Conservation (phyloP, 1,140 invertebrate species). For the Yoshiicerus persimilis region DNA sequence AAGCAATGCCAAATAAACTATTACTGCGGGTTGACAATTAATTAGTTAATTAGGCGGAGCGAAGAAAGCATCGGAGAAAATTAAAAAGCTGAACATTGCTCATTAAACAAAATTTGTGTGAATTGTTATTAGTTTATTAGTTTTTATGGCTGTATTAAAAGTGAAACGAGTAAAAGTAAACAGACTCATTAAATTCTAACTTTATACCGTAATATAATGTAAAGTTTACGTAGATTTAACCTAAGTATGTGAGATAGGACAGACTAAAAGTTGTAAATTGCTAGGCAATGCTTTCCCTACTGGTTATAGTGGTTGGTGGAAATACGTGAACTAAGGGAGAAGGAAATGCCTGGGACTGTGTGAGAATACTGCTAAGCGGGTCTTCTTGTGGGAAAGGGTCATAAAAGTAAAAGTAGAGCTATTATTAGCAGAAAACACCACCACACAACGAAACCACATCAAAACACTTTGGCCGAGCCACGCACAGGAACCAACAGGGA, state of each 20-base stretch:
- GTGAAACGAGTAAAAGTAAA: not conserved
- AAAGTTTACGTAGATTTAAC: not conserved
- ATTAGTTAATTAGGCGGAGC: not conserved
- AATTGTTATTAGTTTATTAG: not conserved
- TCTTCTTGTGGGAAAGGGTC: not conserved
- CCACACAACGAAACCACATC: not conserved
- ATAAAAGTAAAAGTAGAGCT: constrained; percentile 5
- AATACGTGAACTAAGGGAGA: not conserved
- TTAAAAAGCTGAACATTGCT: not conserved
- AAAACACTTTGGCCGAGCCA: not conserved
- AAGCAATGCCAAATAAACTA: not conserved
- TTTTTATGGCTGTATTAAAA: not conserved
- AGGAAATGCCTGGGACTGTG: not conserved
- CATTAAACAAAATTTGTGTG: not conserved
- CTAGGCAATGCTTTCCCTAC: not conserved
- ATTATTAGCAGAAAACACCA: constrained; percentile 4
- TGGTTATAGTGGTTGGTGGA: not conserved
- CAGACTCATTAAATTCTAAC: not conserved
- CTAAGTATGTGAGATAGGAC: not conserved
- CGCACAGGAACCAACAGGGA: not conserved
- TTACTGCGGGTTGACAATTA: not conserved
- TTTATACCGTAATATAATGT: not conserved
- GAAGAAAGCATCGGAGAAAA: not conserved
- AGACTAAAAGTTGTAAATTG: not conserved
- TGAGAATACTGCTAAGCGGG: not conserved